phyloP scores from a whole-genome alignment of 2,888 invertebrate genomes.

The Antitype chi region DNA sequence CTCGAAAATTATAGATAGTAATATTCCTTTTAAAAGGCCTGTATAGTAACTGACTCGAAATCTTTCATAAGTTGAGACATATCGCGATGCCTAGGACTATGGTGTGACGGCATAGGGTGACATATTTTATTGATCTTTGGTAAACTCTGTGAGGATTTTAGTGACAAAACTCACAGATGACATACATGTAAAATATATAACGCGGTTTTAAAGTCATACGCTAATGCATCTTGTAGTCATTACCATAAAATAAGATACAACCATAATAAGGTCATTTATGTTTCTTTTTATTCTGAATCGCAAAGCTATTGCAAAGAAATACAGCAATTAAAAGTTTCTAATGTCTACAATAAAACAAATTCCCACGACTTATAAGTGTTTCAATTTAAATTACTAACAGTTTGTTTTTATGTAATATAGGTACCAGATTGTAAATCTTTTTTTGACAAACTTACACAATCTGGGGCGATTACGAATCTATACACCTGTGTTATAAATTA shows the following conservation, averaged over 20 bases:
- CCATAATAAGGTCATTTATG: not conserved
- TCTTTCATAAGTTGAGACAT: too few species aligned
- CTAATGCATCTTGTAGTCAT: not conserved
- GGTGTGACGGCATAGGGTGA: not conserved
- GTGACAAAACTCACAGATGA: not conserved
- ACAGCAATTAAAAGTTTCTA: constrained; percentile 33
- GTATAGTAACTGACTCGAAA: not conserved
- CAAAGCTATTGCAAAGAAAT: not conserved
- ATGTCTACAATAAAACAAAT: not conserved
- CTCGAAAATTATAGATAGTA: constrained; percentile 2
- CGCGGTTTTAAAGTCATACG: not conserved
- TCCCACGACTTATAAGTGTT: constrained; percentile 30
- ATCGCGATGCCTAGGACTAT: not conserved
- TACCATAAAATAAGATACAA: not conserved
- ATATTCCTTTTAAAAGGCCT: not conserved
- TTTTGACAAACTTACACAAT: not conserved
- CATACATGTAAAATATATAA: not conserved
- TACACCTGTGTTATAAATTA: not conserved
- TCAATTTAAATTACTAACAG: constrained; percentile 30
- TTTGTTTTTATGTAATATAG: constrained; percentile 1
- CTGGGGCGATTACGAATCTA: constrained; percentile 7
- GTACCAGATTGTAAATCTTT: constrained; percentile 1
- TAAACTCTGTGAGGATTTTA: not conserved
- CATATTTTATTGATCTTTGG: not conserved
- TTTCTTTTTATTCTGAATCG: constrained; percentile 6